phyloP scores from a whole-genome alignment of 2,797 vertebrate genomes.

The Brotula barbata region DNA sequence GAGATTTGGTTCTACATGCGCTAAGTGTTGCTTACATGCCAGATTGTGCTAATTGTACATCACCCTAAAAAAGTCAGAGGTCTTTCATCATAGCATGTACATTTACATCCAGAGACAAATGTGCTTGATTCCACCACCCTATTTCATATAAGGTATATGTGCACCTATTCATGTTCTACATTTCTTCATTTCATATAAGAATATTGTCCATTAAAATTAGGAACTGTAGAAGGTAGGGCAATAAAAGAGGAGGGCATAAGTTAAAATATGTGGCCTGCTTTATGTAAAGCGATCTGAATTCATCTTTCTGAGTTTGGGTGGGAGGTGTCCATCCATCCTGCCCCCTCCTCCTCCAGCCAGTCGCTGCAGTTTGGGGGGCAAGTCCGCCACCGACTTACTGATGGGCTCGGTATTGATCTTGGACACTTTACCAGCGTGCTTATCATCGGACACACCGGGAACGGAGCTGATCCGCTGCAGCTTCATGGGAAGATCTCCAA shows the following conservation, averaged over 20 bases:
- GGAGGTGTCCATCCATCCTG: slow-evolving; percentile 94
- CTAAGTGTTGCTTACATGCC: slow-evolving; percentile 87
- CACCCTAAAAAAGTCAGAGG: slow-evolving; percentile 76
- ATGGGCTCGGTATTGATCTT: slow-evolving; percentile 92
- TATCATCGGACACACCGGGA: slow-evolving; percentile 95
- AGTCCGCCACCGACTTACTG: slow-evolving; percentile 96
- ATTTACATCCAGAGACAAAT: slow-evolving; percentile 77
- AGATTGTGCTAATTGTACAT: slow-evolving; percentile 84
- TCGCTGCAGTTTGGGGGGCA: slow-evolving; percentile 97
- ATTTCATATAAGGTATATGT: slow-evolving; percentile 73
- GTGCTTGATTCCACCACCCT: slow-evolving; percentile 76
- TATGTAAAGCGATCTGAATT: slow-evolving; percentile 99
- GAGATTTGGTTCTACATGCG: slow-evolving; percentile 92
- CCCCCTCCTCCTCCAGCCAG: slow-evolving; percentile 86
- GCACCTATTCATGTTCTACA: slow-evolving; percentile 69
- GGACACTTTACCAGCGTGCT: slow-evolving; percentile 86
- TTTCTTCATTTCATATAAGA: slow-evolving; percentile 76
- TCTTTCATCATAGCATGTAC: slow-evolving; percentile 77
- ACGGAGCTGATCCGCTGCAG: slow-evolving; percentile 98
- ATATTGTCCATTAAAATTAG: slow-evolving; percentile 76
- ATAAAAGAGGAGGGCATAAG: slow-evolving; percentile 49
- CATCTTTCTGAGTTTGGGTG: slow-evolving; percentile 98
- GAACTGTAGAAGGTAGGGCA: slow-evolving; percentile 64
- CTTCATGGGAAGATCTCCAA: slow-evolving; percentile 97
- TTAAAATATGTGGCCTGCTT: slow-evolving; percentile 63